phyloP scores from a whole-genome alignment of 2,797 vertebrate genomes.

The Knipowitschia caucasica region DNA sequence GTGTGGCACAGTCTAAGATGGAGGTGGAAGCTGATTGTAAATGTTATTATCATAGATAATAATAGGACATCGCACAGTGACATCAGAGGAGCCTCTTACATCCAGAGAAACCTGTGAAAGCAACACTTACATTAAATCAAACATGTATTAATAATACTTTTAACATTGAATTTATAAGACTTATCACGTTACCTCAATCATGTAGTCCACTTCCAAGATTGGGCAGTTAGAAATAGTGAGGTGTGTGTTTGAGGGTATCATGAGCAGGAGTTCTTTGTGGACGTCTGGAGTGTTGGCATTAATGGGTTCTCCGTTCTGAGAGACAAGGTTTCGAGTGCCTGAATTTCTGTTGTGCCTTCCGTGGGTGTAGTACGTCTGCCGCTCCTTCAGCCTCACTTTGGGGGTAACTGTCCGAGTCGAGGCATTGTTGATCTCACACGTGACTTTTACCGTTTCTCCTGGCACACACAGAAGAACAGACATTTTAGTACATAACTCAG shows the following conservation, averaged over 20 bases:
- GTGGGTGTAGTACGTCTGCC: conserved; percentile 26
- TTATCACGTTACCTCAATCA: conserved; percentile 42
- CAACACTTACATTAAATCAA: neutral
- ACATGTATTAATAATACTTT: neutral
- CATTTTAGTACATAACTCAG: neutral
- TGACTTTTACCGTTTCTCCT: conserved; percentile 55
- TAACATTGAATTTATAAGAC: neutral
- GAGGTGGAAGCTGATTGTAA: neutral
- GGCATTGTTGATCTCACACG: conserved; percentile 44
- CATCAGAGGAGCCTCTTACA: neutral
- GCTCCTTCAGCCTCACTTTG: conserved; percentile 42
- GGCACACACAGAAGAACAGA: neutral
- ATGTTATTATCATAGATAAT: conserved; percentile 29
- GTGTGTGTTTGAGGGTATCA: conserved; percentile 21
- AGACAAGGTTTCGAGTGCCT: accelerated
- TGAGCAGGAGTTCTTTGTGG: conserved; percentile 28
- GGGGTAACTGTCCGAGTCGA: conserved; percentile 37
- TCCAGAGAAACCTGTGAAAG: conserved; percentile 32
- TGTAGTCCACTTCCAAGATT: conserved; percentile 45
- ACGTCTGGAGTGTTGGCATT: conserved; percentile 1
- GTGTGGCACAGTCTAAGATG: neutral
- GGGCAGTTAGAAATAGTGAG: conserved; percentile 55
- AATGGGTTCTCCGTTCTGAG: conserved; percentile 1
- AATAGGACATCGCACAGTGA: conserved; percentile 51
- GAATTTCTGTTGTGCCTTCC: accelerated